Evolutionary conservation across 2,888 invertebrate genomes (phyloP).

Genomic region (Leucophenga maculata): DNA sequence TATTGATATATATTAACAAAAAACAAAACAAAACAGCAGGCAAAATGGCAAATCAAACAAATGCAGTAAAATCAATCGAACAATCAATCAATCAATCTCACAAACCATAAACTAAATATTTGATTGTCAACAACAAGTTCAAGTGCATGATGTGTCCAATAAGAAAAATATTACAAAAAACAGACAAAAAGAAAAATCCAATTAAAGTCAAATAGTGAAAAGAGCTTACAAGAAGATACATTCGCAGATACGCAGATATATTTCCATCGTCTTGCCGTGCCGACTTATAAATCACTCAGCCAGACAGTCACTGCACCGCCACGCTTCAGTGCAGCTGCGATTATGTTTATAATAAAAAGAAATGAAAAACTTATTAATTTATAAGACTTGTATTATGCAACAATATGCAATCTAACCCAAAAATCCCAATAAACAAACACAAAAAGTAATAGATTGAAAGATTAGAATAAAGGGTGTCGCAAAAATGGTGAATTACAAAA

Average conservation of each 20-base stretch:
- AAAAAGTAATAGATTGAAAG: background rate
- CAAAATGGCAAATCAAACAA: constrained; percentile 5
- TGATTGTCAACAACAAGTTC: constrained; percentile 50
- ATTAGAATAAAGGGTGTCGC: constrained; percentile 38
- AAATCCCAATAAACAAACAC: constrained; percentile 47
- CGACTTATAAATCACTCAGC: no score
- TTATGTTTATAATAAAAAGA: constrained; percentile 15
- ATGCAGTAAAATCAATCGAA: background rate
- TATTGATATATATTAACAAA: background rate
- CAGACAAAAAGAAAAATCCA: background rate
- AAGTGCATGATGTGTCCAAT: constrained; percentile 55
- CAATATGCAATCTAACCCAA: constrained; percentile 41
- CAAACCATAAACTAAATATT: background rate
- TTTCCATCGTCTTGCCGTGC: no score
- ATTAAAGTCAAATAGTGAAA: background rate
- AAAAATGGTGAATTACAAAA: constrained; percentile 9
- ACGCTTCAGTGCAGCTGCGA: constrained; percentile 41
- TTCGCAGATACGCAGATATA: no score
- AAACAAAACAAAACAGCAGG: background rate
- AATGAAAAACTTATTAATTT: constrained; percentile 12
- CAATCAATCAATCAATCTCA: background rate
- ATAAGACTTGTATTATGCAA: constrained; percentile 40
- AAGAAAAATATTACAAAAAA: constrained; percentile 15
- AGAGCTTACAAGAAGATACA: no score
- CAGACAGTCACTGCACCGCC: constrained; percentile 24